These are phyloP conservation scores for Ivindomyrus marchei DNA, from an alignment of 2,113 vertebrate species.

Conservation along the genomic window DNA sequence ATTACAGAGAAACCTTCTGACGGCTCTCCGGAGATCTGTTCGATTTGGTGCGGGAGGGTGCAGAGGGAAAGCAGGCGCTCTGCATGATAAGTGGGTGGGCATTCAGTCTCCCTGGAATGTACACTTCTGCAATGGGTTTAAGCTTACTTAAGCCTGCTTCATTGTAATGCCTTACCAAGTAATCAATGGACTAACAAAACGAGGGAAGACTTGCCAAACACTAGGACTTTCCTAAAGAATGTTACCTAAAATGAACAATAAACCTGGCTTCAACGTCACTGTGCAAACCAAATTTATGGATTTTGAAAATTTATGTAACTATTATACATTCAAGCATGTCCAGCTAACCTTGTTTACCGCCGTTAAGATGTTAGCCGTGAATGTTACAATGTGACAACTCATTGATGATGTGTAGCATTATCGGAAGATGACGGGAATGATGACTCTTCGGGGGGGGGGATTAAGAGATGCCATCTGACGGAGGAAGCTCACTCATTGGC, in stretches of 20 bases:
- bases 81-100: neutral
- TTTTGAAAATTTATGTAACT: neutral
- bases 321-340: neutral
- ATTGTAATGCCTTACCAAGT: neutral
- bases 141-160: neutral
- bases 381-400: neutral
- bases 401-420: neutral
- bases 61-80: neutral
- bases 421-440: neutral
- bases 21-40: neutral
- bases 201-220: neutral
- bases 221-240: neutral
- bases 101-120: neutral
- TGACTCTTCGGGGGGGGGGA: neutral
- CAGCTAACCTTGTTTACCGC: neutral
- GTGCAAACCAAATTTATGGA: neutral
- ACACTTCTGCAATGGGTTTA: neutral
- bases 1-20: neutral
- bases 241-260: neutral
- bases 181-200: neutral
- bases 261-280: neutral
- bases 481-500: neutral
- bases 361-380: neutral
- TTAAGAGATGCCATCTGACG: neutral
- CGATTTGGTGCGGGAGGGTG: neutral